Evolutionary conservation across 2,888 invertebrate genomes (phyloP).

Genomic region (Brachyptera risi): DNA sequence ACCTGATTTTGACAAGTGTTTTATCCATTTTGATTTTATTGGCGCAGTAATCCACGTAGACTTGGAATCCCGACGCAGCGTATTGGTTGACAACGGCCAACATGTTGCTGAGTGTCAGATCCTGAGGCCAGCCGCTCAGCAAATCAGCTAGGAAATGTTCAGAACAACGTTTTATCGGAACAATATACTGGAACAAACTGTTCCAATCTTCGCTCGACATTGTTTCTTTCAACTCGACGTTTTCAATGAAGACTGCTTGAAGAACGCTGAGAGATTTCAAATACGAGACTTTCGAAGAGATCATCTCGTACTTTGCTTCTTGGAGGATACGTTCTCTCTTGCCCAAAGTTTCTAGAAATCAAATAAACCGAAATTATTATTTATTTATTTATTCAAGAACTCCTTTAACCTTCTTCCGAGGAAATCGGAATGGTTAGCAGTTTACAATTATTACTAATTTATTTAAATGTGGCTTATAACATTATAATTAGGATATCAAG

Average conservation of each 20-base stretch:
- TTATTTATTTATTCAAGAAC: no score
- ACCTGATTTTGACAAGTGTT: conserved; percentile 39
- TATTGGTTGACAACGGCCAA: conserved; percentile 9
- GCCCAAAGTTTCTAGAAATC: no score
- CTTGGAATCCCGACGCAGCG: conserved; percentile 18
- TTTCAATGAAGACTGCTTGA: conserved; percentile 38
- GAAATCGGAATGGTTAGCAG: no score
- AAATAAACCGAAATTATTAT: no score
- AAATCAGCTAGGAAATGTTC: conserved; percentile 22
- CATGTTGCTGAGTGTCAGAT: conserved; percentile 16
- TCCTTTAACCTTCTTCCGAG: no score
- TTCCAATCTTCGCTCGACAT: not conserved
- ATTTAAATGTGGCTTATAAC: no score
- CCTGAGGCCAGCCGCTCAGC: conserved; percentile 18
- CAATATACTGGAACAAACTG: not conserved
- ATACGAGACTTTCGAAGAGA: conserved; percentile 58
- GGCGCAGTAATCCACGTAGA: conserved; percentile 21
- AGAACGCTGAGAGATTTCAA: conserved; percentile 53
- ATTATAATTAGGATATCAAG: no score
- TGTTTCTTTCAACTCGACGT: conserved; percentile 22
- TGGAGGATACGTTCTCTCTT: conserved; percentile 50
- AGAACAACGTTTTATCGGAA: conserved; percentile 20
- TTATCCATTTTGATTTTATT: conserved; percentile 5
- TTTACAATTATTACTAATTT: no score
- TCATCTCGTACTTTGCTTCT: conserved; percentile 57